phyloP scores from a whole-genome alignment of 1,140 invertebrate species.

The Drosophila persimilis region DNA sequence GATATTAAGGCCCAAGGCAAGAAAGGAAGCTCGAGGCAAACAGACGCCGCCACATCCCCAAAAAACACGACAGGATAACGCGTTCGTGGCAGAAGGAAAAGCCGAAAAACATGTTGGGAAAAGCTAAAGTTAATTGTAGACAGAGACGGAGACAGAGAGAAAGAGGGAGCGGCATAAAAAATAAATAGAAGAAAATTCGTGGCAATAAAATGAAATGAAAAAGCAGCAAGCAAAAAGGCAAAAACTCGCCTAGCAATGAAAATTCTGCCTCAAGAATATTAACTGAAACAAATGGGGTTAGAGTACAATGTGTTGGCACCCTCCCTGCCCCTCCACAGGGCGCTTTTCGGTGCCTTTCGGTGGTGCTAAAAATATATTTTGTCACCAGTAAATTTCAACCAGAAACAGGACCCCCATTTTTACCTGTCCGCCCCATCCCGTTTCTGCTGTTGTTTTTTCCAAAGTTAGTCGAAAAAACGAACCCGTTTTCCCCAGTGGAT shows the following conservation, averaged over 20 bases:
- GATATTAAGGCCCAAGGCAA: constrained; percentile 16
- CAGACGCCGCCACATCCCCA: constrained; percentile 19
- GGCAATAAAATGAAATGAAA: constrained; percentile 44
- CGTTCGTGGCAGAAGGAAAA: constrained; percentile 5
- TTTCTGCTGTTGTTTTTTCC: constrained; percentile 18
- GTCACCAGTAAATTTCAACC: constrained; percentile 38
- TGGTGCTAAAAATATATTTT: constrained; percentile 29
- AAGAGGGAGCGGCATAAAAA: constrained; percentile 18
- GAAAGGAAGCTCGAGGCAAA: constrained; percentile 6
- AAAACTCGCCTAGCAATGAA: not conserved
- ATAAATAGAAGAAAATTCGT: constrained; percentile 34
- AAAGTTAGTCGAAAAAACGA: constrained; percentile 17
- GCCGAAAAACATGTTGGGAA: constrained; percentile 16
- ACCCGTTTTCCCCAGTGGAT: constrained; percentile 44
- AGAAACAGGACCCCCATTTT: constrained; percentile 2
- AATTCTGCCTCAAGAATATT: constrained; percentile 9
- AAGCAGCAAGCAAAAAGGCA: not conserved
- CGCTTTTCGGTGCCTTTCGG: not conserved
- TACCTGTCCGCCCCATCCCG: constrained; percentile 26
- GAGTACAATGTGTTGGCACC: not conserved
- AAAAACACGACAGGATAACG: constrained; percentile 27
- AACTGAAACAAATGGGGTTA: not conserved
- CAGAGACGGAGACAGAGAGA: not conserved
- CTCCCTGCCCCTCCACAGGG: not conserved
- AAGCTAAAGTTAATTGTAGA: constrained; percentile 38